Evolutionary conservation across 2,888 invertebrate species (phyloP).

Genomic region (Lasioglossum vierecki): DNA sequence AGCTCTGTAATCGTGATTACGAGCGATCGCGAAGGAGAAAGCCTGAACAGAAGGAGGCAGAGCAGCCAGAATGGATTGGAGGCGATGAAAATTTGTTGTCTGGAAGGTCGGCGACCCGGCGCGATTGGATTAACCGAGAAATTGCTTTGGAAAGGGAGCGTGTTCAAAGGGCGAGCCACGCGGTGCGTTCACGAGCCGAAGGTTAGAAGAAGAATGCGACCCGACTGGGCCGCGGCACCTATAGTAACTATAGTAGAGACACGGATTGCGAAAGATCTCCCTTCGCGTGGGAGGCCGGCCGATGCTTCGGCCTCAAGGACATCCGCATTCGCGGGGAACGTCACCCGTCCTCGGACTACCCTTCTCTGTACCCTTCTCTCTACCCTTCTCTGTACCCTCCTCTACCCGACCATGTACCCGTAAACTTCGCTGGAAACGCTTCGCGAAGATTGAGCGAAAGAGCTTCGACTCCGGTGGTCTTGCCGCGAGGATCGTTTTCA

Average conservation of each 20-base stretch:
- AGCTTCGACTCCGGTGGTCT: constrained; percentile 18
- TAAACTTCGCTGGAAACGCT: constrained; percentile 6
- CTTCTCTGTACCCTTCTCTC: constrained; percentile 4
- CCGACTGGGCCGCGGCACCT: constrained; percentile 31
- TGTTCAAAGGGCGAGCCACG: background rate
- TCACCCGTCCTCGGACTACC: constrained; percentile 10
- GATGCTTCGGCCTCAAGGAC: constrained; percentile 48
- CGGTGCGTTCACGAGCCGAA: constrained; percentile 13
- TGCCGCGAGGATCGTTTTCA: constrained; percentile 15
- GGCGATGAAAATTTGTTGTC: constrained; percentile 8
- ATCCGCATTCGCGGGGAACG: constrained; percentile 36
- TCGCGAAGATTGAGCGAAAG: constrained; percentile 1
- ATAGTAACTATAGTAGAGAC: background rate
- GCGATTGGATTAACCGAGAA: constrained; percentile 24
- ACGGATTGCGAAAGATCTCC: constrained; percentile 48
- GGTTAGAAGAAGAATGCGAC: constrained; percentile 54
- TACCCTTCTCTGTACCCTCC: constrained; percentile 9
- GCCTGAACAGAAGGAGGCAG: background rate
- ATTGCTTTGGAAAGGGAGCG: constrained; percentile 18
- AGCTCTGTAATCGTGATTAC: background rate
- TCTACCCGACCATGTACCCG: background rate
- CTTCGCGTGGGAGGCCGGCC: constrained; percentile 53
- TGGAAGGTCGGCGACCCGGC: constrained; percentile 1
- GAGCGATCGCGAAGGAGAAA: background rate
- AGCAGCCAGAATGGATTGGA: background rate